These are phyloP conservation scores for Leptoclinus maculatus DNA, from an alignment of 2,797 vertebrate species.

Conservation along the genomic window DNA sequence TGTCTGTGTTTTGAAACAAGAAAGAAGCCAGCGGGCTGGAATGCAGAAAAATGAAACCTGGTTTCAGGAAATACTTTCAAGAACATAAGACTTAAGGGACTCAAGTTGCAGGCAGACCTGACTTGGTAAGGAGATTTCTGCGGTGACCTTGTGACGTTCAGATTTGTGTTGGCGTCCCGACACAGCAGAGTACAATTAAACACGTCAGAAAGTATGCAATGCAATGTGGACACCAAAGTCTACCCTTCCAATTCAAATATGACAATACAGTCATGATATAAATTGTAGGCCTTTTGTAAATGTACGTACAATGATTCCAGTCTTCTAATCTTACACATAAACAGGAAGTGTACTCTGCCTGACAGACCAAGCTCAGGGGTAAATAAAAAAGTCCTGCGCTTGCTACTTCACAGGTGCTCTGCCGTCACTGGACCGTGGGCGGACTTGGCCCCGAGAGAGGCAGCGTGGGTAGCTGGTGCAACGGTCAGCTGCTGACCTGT, in stretches of 20 bases:
- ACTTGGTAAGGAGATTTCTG: neutral
- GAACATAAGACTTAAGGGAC: neutral
- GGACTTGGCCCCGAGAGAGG: conserved; percentile 36
- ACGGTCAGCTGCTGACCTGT: conserved; percentile 60
- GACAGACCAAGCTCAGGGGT: neutral
- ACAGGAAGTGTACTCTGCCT: neutral
- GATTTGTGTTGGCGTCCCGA: neutral
- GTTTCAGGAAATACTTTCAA: neutral
- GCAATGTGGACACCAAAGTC: rapidly evolving
- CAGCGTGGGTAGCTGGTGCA: conserved; percentile 50
- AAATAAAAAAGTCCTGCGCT: neutral
- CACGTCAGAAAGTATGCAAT: neutral
- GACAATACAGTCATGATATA: neutral
- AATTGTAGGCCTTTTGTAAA: neutral
- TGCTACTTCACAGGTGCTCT: conserved; percentile 44
- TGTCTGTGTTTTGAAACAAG: neutral
- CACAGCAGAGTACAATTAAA: neutral
- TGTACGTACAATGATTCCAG: neutral
- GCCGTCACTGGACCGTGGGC: conserved; percentile 29
- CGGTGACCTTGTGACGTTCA: neutral
- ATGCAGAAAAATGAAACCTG: neutral
- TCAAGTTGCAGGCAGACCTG: neutral
- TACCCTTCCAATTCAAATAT: neutral
- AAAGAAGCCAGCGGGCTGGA: too few species aligned
- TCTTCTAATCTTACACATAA: neutral